Conservation (phyloP, 2,888 invertebrate genomes). For the Ctena decussata region DNA sequence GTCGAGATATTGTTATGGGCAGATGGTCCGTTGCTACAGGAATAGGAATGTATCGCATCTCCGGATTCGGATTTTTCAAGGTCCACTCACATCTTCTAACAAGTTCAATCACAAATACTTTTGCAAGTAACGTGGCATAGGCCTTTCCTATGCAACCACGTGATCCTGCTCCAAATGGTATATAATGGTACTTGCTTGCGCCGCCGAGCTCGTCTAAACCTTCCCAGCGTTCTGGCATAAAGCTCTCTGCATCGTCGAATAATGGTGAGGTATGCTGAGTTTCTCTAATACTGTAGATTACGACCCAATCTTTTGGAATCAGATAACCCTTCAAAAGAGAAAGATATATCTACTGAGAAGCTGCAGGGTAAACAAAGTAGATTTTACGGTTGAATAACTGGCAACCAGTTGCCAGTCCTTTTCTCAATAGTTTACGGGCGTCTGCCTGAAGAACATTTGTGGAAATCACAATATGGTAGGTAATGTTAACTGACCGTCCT, state of each 20-base stretch:
- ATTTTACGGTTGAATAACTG: no score
- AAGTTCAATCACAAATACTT: slow-evolving; percentile 64
- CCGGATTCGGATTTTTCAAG: slow-evolving; percentile 50
- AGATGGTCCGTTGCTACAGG: slow-evolving; percentile 56
- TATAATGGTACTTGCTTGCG: slow-evolving; percentile 47
- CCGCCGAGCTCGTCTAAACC: slow-evolving; percentile 1
- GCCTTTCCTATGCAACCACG: slow-evolving; percentile 63
- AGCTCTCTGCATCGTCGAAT: slow-evolving; percentile 43
- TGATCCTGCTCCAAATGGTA: slow-evolving; percentile 59
- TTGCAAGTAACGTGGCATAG: slow-evolving; percentile 53
- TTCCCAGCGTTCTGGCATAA: slow-evolving; percentile 66
- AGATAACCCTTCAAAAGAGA: slow-evolving; percentile 67
- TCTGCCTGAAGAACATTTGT: no score
- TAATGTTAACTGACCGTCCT: no score
- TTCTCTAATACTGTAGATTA: slow-evolving; percentile 65
- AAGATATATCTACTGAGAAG: no score
- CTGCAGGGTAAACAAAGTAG: no score
- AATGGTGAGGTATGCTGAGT: slow-evolving; percentile 60
- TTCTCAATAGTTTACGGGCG: no score
- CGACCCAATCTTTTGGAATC: slow-evolving; percentile 66
- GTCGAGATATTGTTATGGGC: slow-evolving; percentile 22
- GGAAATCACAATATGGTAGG: no score
- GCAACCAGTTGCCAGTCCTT: no score
- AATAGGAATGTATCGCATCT: slow-evolving; percentile 61
- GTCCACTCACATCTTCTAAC: slow-evolving; percentile 60